phyloP scores from a whole-genome alignment of 2,888 invertebrate species.

The Drosophila aldrichi region DNA sequence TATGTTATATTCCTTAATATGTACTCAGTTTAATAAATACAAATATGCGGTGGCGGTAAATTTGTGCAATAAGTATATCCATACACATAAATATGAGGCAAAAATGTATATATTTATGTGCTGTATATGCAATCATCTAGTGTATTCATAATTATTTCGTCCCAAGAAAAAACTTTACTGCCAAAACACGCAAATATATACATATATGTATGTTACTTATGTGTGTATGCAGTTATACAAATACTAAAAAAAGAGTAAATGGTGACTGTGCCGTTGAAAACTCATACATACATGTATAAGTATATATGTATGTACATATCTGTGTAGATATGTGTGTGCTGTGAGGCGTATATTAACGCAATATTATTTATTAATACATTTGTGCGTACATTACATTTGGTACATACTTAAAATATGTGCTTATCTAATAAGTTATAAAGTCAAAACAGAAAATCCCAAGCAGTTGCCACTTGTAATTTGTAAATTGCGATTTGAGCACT shows the following conservation, averaged over 20 bases:
- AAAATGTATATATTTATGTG: slow-evolving; percentile 21
- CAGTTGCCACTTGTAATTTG: slow-evolving; percentile 5
- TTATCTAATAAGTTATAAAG: slow-evolving; percentile 1
- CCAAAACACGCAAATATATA: neutral
- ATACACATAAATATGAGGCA: slow-evolving; percentile 14
- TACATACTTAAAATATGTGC: slow-evolving; percentile 4
- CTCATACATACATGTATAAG: neutral
- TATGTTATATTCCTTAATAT: neutral
- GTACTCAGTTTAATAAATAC: neutral
- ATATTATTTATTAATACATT: slow-evolving; percentile 17
- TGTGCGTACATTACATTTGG: neutral
- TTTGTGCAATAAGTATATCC: slow-evolving; percentile 14
- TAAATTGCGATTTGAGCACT: slow-evolving; percentile 1
- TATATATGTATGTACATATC: neutral
- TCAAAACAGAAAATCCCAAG: neutral
- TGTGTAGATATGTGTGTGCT: slow-evolving; percentile 1
- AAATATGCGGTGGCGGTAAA: slow-evolving; percentile 14
- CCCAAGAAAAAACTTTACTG: slow-evolving; percentile 22
- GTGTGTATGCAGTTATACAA: slow-evolving; percentile 4
- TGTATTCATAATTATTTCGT: slow-evolving; percentile 28
- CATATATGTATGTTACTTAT: neutral
- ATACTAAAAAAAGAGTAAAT: slow-evolving; percentile 8
- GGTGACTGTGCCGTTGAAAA: slow-evolving; percentile 18
- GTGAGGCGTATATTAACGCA: slow-evolving; percentile 10
- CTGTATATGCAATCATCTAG: slow-evolving; percentile 17